Evolutionary conservation across 2,888 invertebrate species (phyloP).

Genomic region (Perdita meconis): DNA sequence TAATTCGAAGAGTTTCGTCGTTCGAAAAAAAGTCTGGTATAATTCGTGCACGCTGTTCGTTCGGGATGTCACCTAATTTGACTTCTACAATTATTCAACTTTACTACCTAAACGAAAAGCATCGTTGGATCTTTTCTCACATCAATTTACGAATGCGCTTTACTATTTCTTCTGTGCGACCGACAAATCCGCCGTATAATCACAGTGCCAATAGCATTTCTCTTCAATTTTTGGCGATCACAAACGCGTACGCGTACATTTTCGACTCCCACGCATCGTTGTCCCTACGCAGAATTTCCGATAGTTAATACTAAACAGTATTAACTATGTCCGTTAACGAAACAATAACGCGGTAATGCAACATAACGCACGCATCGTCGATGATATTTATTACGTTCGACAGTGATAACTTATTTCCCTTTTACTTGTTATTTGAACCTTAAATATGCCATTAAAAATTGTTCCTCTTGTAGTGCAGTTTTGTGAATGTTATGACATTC

Average conservation of each 20-base stretch:
- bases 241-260: slow-evolving; percentile 64
- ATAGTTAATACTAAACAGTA: slow-evolving; percentile 35
- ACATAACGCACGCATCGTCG: background rate
- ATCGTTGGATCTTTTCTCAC: slow-evolving; percentile 3
- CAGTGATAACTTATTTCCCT: background rate
- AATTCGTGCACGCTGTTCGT: slow-evolving; percentile 46
- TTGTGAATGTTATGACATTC: slow-evolving; percentile 12
- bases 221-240: slow-evolving; percentile 53
- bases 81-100: slow-evolving; percentile 63
- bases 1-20: slow-evolving; percentile 19
- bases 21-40: slow-evolving; percentile 14
- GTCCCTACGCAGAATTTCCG: slow-evolving; percentile 45
- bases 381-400: background rate
- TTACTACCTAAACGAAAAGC: slow-evolving; percentile 34
- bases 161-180: background rate
- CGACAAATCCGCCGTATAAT: slow-evolving; percentile 1
- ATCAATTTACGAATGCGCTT: slow-evolving; percentile 1
- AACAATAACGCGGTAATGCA: background rate
- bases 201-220: slow-evolving; percentile 31
- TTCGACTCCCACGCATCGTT: slow-evolving; percentile 76
- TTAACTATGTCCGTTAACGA: background rate
- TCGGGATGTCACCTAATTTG: slow-evolving; percentile 72
- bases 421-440: background rate
- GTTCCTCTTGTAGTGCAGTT: slow-evolving; percentile 9
- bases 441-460: background rate